These are phyloP conservation scores for Myopa testacea DNA, from an alignment of 2,888 invertebrate genomes.

Conservation along the genomic window DNA sequence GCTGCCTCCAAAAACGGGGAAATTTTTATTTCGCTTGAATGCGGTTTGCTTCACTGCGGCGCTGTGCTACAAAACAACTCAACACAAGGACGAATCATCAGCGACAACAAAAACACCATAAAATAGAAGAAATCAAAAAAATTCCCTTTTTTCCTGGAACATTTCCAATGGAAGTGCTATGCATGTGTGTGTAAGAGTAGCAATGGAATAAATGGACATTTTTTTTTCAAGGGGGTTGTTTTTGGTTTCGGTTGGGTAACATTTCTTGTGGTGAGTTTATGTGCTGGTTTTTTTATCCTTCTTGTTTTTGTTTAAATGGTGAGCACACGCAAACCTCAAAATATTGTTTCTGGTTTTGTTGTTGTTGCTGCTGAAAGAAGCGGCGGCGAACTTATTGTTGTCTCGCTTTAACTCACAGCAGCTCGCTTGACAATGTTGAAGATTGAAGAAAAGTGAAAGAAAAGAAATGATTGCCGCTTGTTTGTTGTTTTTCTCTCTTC, in stretches of 20 bases:
- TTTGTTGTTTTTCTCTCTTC: constrained; percentile 19
- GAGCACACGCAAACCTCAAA: neutral
- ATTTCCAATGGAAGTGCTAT: constrained; percentile 46
- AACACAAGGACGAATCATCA: neutral
- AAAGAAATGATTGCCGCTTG: neutral
- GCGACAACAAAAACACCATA: neutral
- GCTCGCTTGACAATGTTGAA: neutral
- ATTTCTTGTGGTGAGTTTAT: too few species aligned
- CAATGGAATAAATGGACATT: neutral
- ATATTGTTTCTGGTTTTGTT: neutral
- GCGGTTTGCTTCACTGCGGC: constrained; percentile 62
- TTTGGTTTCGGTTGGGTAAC: constrained; percentile 22
- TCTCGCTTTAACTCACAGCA: constrained; percentile 40
- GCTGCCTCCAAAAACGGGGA: constrained; percentile 35
- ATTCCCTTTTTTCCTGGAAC: constrained; percentile 36
- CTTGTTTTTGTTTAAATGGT: neutral
- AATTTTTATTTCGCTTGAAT: constrained; percentile 50
- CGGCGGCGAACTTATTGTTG: constrained; percentile 37
- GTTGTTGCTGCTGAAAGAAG: neutral
- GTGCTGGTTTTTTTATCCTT: too few species aligned
- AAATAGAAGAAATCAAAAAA: constrained; percentile 42
- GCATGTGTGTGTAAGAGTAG: neutral
- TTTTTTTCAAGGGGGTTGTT: constrained; percentile 38
- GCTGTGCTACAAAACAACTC: constrained; percentile 37
- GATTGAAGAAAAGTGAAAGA: neutral